Percentiles rank a stretch among this genome's conserved stretches.
Evolutionary conservation across 2,888 invertebrate genomes (phyloP).

Genomic region (Lordiphosa andalusiaca): DNA sequence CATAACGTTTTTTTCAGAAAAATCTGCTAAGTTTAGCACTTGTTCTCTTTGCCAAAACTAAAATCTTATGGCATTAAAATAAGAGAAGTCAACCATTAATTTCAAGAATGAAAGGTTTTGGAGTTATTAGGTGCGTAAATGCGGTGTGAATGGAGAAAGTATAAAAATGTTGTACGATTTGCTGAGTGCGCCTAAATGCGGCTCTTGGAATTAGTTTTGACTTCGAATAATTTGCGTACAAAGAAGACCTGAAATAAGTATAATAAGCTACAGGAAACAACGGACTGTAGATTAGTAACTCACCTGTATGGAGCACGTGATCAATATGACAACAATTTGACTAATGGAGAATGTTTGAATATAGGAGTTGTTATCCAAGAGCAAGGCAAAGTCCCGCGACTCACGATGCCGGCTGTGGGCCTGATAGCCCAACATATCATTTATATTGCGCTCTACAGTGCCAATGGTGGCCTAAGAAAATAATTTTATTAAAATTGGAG

Average conservation of each 20-base stretch:
- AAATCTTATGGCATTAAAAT: slow-evolving; percentile 40
- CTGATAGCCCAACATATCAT: slow-evolving; percentile 91
- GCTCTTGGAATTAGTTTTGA: slow-evolving; percentile 83
- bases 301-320: slow-evolving; percentile 89
- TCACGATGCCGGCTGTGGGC: slow-evolving; percentile 90
- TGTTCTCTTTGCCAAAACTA: slow-evolving; percentile 55
- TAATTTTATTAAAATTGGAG: slow-evolving; percentile 5
- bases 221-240: slow-evolving; percentile 93
- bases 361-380: slow-evolving; percentile 90
- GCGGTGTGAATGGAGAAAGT: slow-evolving; percentile 13
- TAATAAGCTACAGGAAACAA: background rate
- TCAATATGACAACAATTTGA: slow-evolving; percentile 90
- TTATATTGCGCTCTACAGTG: slow-evolving; percentile 90
- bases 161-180: slow-evolving; percentile 2
- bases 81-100: slow-evolving; percentile 4
- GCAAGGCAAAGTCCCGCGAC: slow-evolving; percentile 89
- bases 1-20: slow-evolving; percentile 46
- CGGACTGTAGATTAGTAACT: background rate
- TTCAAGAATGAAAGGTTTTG: slow-evolving; percentile 35
- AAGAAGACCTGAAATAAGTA: slow-evolving; percentile 88
- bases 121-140: slow-evolving; percentile 6
- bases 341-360: slow-evolving; percentile 94
- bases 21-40: slow-evolving; percentile 50
- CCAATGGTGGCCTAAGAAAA: slow-evolving; percentile 84
- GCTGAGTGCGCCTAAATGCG: slow-evolving; percentile 66